A percentile compares a stretch with the other conserved stretches of the same genome.
Conservation (phyloP, 2,888 invertebrate species). For the Drosophila lacicola region DNA sequence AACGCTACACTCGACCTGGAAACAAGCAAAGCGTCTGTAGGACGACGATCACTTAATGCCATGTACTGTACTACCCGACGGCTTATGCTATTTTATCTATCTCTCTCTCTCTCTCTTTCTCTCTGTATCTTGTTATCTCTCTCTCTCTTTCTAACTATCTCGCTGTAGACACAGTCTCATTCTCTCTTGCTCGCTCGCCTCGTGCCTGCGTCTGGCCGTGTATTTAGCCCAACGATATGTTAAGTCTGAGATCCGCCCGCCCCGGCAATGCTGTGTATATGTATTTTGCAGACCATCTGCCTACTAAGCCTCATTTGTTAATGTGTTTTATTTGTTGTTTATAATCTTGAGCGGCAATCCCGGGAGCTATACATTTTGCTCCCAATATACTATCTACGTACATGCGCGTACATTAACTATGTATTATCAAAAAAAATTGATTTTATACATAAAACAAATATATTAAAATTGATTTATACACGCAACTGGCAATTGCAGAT, state of each 20-base stretch:
- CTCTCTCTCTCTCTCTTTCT: constrained; percentile 11
- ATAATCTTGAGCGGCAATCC: constrained; percentile 25
- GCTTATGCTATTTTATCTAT: constrained; percentile 29
- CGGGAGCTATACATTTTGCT: constrained; percentile 9
- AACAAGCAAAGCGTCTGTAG: constrained; percentile 32
- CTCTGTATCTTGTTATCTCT: constrained; percentile 11
- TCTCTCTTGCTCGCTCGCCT: constrained; percentile 29
- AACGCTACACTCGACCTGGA: constrained; percentile 44
- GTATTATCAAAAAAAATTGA: constrained; percentile 35
- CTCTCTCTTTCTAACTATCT: constrained; percentile 27
- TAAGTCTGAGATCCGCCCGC: constrained; percentile 27
- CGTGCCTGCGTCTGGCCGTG: constrained; percentile 25
- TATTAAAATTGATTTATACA: constrained; percentile 21
- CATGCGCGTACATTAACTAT: constrained; percentile 15
- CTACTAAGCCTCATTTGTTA: constrained; percentile 28
- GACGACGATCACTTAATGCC: constrained; percentile 57
- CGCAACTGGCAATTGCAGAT: constrained; percentile 16
- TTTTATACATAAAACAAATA: not conserved
- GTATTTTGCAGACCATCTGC: constrained; percentile 15
- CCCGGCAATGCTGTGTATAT: constrained; percentile 38
- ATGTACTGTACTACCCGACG: constrained; percentile 43
- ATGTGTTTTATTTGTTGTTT: constrained; percentile 23
- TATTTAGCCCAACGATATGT: constrained; percentile 52
- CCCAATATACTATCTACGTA: constrained; percentile 6
- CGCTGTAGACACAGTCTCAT: constrained; percentile 16